These are phyloP conservation scores for Takifugu bimaculatus DNA, from an alignment of 2,113 vertebrate species.

Conservation along the genomic window DNA sequence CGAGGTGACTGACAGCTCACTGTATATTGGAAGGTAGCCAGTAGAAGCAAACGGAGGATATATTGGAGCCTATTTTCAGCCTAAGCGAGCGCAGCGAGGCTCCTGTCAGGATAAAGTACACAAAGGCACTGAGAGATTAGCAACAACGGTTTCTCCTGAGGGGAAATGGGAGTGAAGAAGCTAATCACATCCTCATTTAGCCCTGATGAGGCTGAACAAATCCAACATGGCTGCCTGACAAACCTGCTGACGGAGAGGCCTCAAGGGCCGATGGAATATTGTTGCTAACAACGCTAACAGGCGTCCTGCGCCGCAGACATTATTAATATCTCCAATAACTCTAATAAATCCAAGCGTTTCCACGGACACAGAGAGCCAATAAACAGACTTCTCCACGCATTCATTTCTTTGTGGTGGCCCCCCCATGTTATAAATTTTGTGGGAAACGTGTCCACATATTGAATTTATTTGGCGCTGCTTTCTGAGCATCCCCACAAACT, in stretches of 20 bases:
- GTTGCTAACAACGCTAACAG: background rate
- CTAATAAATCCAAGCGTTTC: too few species aligned
- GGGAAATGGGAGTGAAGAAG: background rate
- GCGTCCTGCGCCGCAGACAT: too few species aligned
- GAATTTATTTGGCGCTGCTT: too few species aligned
- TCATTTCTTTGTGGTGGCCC: too few species aligned
- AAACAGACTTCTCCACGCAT: too few species aligned
- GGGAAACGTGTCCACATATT: too few species aligned
- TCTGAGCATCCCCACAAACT: too few species aligned
- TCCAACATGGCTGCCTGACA: background rate
- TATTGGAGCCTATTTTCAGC: conserved; percentile 2
- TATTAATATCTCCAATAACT: too few species aligned
- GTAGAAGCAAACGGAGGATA: background rate
- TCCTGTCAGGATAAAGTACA: background rate
- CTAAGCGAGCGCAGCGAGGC: background rate
- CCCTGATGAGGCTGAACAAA: conserved; percentile 2
- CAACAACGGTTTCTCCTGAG: background rate
- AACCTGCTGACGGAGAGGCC: background rate
- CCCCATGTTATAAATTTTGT: too few species aligned
- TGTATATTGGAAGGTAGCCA: background rate
- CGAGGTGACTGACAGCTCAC: background rate
- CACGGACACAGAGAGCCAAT: too few species aligned
- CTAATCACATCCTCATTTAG: background rate
- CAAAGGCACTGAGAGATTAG: background rate
- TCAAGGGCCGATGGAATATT: background rate